Evolutionary conservation across 2,113 vertebrate species (phyloP), one percentile per base, ranked within the genome.

Genomic region (Mellivora capensis): DNA sequence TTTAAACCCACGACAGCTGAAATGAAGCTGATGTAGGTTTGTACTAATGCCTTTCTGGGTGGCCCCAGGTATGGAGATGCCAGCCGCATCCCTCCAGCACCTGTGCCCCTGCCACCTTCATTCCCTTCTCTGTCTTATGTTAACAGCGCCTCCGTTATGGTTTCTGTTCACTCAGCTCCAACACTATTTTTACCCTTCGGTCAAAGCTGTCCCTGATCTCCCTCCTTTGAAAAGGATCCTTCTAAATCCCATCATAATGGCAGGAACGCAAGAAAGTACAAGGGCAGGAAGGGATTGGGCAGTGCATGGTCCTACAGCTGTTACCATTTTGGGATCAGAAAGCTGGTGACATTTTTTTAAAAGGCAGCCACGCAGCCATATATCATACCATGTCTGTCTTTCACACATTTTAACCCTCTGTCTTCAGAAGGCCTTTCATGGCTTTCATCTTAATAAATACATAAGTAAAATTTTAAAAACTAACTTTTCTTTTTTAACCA

Each of bases 221-320:
- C 1, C 10, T 97, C 71, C 52, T 96, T 96, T 98, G 95, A 93
- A 98, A 97, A 80, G 21, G 81, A 87, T 86, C 81, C 80, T 67
- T 85, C 14, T 31, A 96, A 96, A 94, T 97, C 94, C 81, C 44
- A 86, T 67, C 27, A 12, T 62, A 59, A 95, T 57, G 72, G 39
- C 49, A 54, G 8, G 18, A 81, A 90, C 67, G 74, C 80, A 72
- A 44, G 76, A 92, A 49, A 86, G 25, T 37, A 44, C 77, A 2
- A 69, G 39, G 2, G 1, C 83, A 15, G 86, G 69, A 37, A 82
- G 59, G 17, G 44, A 49, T 18, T 34, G 64, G 76, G 71, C 6
- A 37, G 62, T 13, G 18, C 29, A 4, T 54, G 62, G 25, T 74
- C 57, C 54, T 34, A 8, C 71, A 97, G 90, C 80, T 95, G 96